Conservation (phyloP, 2,888 invertebrate species). For the Priapulus caudatus region DNA sequence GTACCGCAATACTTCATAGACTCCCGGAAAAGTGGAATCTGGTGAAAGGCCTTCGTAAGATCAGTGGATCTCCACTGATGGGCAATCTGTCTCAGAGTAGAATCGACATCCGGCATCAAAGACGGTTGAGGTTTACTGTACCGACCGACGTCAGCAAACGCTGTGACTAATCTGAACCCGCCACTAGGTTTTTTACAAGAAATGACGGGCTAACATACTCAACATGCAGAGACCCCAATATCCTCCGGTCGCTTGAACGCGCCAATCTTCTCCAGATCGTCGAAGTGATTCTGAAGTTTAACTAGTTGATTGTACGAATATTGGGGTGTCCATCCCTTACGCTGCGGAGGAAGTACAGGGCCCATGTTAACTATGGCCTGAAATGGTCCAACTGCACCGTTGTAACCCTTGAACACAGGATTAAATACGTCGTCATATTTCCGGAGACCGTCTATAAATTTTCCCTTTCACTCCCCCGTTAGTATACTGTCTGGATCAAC, state of each 20-base stretch:
- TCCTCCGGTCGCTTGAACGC: slow-evolving; percentile 20
- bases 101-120: no score
- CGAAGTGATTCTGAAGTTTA: slow-evolving; percentile 20
- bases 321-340: slow-evolving; percentile 22
- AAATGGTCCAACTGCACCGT: slow-evolving; percentile 19
- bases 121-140: no score
- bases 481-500: slow-evolving; percentile 16
- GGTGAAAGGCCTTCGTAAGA: no score
- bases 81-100: no score
- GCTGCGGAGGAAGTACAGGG: slow-evolving; percentile 21
- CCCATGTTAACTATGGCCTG: slow-evolving; percentile 23
- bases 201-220: no score
- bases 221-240: slow-evolving; percentile 13
- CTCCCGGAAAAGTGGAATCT: no score
- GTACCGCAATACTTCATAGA: no score
- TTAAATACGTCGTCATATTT: slow-evolving; percentile 19
- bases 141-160: no score
- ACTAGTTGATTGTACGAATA: slow-evolving; percentile 20
- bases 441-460: slow-evolving; percentile 11
- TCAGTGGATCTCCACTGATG: no score
- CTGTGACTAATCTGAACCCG: no score
- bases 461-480: not conserved
- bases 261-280: slow-evolving; percentile 21
- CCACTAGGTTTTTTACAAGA: no score
- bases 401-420: slow-evolving; percentile 18